phyloP scores from a whole-genome alignment of 2,113 vertebrate genomes.

The Ciconia boyciana region DNA sequence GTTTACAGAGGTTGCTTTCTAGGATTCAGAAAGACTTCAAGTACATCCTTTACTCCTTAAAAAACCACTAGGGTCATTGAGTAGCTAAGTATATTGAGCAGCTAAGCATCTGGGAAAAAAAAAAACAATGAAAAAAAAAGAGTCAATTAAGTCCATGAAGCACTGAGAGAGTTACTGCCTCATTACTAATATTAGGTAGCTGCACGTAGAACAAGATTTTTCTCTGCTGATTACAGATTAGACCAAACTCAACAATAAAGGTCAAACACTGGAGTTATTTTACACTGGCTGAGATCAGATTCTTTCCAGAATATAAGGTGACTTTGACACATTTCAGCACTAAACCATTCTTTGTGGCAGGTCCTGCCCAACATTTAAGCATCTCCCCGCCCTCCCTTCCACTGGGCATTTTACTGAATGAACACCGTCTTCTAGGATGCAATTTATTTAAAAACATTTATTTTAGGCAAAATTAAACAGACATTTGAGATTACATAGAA shows the following conservation, averaged over 20 bases:
- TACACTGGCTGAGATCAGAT: neutral
- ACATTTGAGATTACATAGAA: constrained; percentile 78
- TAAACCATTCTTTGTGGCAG: neutral
- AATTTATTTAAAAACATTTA: constrained; percentile 79
- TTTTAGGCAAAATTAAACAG: constrained; percentile 76
- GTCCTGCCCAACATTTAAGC: neutral
- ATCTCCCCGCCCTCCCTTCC: neutral
- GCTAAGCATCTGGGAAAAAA: neutral
- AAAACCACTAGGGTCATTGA: neutral
- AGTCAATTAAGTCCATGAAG: neutral
- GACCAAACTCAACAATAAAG: neutral
- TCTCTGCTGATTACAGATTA: neutral
- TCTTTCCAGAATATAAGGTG: neutral
- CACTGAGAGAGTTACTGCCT: neutral
- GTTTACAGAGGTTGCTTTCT: neutral
- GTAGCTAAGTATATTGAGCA: neutral
- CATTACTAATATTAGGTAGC: neutral
- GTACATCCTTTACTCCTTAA: neutral
- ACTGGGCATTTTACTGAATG: neutral
- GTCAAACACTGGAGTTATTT: neutral
- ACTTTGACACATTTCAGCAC: neutral
- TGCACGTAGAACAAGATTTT: neutral
- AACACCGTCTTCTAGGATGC: neutral
- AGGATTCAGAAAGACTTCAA: neutral
- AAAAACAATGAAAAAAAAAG: neutral